A percentile compares a stretch with the other conserved stretches of the same genome.
Evolutionary conservation across 2,888 invertebrate species (phyloP).

Genomic region (Peribatodes rhomboidaria): DNA sequence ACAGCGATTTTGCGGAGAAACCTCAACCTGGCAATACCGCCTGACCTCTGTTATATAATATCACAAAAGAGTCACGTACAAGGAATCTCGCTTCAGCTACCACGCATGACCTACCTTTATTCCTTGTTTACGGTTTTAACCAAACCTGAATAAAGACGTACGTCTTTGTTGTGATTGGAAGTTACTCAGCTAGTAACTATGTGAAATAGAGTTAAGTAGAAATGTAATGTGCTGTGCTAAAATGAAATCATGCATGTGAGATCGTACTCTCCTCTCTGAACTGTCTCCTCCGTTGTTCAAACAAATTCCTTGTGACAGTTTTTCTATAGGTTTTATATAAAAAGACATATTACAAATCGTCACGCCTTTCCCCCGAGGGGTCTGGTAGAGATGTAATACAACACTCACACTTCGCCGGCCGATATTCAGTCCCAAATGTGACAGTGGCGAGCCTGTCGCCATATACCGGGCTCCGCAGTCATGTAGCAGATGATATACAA

Average conservation of each 20-base stretch:
- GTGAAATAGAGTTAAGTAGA: background rate
- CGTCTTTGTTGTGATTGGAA: conserved; percentile 42
- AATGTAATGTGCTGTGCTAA: background rate
- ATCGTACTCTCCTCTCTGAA: too few relatives aligned
- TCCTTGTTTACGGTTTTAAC: conserved; percentile 49
- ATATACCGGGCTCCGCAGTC: too few relatives aligned
- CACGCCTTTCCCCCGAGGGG: too few relatives aligned
- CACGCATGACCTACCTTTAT: conserved; percentile 48
- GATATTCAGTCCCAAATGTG: too few relatives aligned
- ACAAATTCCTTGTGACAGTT: too few relatives aligned
- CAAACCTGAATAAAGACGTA: conserved; percentile 40
- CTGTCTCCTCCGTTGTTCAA: too few relatives aligned
- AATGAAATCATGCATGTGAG: background rate
- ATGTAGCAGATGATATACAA: too few relatives aligned
- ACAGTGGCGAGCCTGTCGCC: too few relatives aligned
- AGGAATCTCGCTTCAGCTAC: conserved; percentile 35
- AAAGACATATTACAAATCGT: too few relatives aligned
- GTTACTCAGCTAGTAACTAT: conserved; percentile 29
- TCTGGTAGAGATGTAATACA: too few relatives aligned
- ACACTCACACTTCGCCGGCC: too few relatives aligned
- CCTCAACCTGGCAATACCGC: conserved; percentile 26
- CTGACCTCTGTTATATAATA: conserved; percentile 45
- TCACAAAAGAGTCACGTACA: conserved; percentile 53
- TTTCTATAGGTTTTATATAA: too few relatives aligned
- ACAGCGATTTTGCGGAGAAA: conserved; percentile 24